A percentile compares a stretch with the other conserved stretches of the same genome.
These are phyloP conservation scores for Choristoneura fumiferana DNA, from an alignment of 1,140 invertebrate species.

Conservation along the genomic window DNA sequence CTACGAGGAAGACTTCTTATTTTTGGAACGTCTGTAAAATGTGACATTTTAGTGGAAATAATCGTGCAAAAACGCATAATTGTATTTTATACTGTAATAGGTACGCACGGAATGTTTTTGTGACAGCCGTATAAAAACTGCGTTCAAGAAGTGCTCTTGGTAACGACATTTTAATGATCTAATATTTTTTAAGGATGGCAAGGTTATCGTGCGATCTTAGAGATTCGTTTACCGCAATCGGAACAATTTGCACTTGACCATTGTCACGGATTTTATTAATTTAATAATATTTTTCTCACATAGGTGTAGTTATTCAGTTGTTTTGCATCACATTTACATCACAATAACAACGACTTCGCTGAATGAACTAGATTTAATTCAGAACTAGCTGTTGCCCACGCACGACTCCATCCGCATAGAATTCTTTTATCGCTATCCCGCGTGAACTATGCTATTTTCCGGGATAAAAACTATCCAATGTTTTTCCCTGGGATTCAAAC, in stretches of 20 bases:
- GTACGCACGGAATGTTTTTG: conserved; percentile 25
- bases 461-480: too few species aligned
- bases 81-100: conserved; percentile 24
- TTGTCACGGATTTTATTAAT: neutral
- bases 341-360: too few species aligned
- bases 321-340: neutral
- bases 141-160: conserved; percentile 17
- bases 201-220: neutral
- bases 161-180: conserved; percentile 41
- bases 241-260: neutral
- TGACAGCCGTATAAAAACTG: conserved; percentile 28
- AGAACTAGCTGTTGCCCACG: too few species aligned
- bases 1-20: too few species aligned
- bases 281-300: neutral
- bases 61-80: conserved; percentile 25
- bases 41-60: conserved; percentile 18
- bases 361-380: too few species aligned
- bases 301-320: neutral
- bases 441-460: too few species aligned
- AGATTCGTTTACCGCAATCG: neutral
- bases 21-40: neutral
- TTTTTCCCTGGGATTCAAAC: too few species aligned
- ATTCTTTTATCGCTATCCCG: too few species aligned
- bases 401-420: too few species aligned
- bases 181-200: conserved; percentile 31